Percentiles rank a stretch among this genome's conserved stretches.
Conservation (phyloP, 2,113 vertebrate genomes). For the Neogobius melanostomus region DNA sequence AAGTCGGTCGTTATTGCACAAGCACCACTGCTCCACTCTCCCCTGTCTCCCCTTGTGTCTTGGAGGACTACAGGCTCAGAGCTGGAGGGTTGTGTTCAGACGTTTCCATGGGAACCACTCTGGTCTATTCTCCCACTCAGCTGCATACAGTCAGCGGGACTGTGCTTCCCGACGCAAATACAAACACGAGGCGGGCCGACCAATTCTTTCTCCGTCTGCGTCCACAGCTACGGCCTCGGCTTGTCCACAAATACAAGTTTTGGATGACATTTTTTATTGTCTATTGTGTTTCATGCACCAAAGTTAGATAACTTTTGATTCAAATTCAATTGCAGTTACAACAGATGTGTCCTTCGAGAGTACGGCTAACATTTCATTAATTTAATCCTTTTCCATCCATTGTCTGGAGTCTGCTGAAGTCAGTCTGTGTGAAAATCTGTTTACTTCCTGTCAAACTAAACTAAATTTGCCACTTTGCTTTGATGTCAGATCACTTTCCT, state of each 20-base stretch:
- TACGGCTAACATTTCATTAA: no score
- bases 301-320: neutral
- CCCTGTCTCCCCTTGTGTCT: constrained; percentile 29
- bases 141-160: constrained; percentile 58
- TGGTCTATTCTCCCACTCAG: constrained; percentile 62
- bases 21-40: neutral
- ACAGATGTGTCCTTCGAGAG: no score
- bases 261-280: neutral
- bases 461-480: neutral
- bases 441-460: neutral
- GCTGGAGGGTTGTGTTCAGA: constrained; percentile 49
- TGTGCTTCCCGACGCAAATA: constrained; percentile 46
- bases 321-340: neutral
- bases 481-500: neutral
- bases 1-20: neutral
- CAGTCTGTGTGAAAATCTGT: neutral
- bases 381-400: neutral
- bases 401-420: neutral
- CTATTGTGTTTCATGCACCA: neutral
- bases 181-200: constrained; percentile 26
- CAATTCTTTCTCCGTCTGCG: constrained; percentile 24
- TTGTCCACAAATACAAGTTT: neutral
- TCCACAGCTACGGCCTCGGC: constrained; percentile 24
- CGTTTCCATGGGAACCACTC: constrained; percentile 76
- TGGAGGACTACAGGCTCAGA: constrained; percentile 62